Evolutionary conservation across 1,140 invertebrate genomes (phyloP).

Genomic region (Drosophila auraria): DNA sequence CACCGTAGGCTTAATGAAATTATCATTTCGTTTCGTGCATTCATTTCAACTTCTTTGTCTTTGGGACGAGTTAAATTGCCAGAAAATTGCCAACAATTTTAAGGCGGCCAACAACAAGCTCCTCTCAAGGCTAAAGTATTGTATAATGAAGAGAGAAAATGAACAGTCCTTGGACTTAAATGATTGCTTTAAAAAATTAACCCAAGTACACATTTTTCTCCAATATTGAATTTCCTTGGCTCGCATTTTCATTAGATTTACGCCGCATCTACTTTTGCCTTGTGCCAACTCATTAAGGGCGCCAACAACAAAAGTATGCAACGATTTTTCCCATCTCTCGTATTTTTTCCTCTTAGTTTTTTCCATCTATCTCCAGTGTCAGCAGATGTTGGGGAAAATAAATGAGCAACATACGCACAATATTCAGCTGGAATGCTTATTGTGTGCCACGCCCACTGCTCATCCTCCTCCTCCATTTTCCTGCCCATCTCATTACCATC

Average conservation of each 20-base stretch:
- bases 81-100: conserved; percentile 42
- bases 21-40: conserved; percentile 62
- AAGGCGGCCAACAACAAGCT: conserved; percentile 4
- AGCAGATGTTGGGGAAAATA: conserved; percentile 52
- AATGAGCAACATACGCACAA: conserved; percentile 77
- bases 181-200: not conserved
- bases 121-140: not conserved
- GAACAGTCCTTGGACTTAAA: not conserved
- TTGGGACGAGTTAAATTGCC: conserved; percentile 44
- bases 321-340: conserved; percentile 18
- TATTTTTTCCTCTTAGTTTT: not conserved
- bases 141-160: not conserved
- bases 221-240: conserved; percentile 1
- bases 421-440: conserved; percentile 47
- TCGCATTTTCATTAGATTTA: not conserved
- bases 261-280: not conserved
- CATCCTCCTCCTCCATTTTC: not conserved
- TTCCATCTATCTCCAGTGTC: conserved; percentile 20
- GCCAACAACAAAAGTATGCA: not conserved
- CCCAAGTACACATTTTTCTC: not conserved
- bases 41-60: conserved; percentile 55
- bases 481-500: conserved; percentile 25
- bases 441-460: conserved; percentile 9
- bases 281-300: conserved; percentile 17
- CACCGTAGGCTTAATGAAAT: conserved; percentile 66